Base-by-base conservation (phyloP, 2,113 vertebrate genomes). In the Acanthochromis polyacanthus region DNA sequence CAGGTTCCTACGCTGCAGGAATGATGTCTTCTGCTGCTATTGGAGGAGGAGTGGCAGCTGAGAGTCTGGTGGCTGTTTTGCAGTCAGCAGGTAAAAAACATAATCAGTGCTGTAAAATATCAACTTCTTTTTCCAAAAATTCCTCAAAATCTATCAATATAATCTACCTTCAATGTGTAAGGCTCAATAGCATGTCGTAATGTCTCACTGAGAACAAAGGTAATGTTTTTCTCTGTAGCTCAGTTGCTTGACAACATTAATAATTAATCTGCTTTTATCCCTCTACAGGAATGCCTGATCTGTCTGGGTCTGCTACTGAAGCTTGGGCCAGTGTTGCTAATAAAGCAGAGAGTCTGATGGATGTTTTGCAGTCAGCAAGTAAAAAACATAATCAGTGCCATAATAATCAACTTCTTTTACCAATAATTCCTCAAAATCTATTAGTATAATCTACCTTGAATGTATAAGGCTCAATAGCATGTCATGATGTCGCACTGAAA, bases 41-140 rank as follows among this genome's bases (percentile, higher is more conserved):
- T 0, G 76, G 91, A 38, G 88, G 89, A 36, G 89, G 73, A 3
- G 75, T 92, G 48, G 88, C 75, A 48, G 79, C n/a, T n/a, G n/a
- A n/a, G n/a, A n/a, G n/a, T n/a, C n/a, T 43, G 88, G n/a, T n/a
- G n/a, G n/a, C n/a, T n/a, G n/a, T n/a, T n/a, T n/a, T n/a, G n/a
- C n/a, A n/a, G n/a, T n/a, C 75, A 48, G 79, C 88, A 10, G 88
- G 89, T 3, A 71, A 52, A 14, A n/a, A n/a, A n/a, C n/a, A n/a
- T n/a, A n/a, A 57, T 1, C 2, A 30, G 2, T 25, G 16, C 8
- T 4, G 4, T 61, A 3, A 17, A 2, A 36, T n/a, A 36, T 36
- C 32, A 36, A 36, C 32, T 36, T 60, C 0, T 32, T 30, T 22
- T 20, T 0, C 1, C 10, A 56, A 51, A 1, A 0, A 9, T 17